phyloP scores from a whole-genome alignment of 2,113 vertebrate genomes.

The Heterotilapia buettikoferi region DNA sequence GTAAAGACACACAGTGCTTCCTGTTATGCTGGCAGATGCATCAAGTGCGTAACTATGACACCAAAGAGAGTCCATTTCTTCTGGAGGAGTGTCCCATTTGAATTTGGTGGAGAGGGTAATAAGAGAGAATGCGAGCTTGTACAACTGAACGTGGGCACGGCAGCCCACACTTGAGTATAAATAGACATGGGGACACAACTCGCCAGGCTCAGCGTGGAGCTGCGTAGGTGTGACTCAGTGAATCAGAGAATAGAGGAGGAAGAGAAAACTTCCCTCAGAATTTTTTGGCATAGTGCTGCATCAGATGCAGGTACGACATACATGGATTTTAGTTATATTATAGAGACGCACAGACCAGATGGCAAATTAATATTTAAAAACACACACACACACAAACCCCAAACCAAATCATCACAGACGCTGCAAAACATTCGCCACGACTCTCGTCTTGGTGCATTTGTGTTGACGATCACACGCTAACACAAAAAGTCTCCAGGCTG shows the following conservation, averaged over 20 bases:
- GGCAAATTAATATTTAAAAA: neutral
- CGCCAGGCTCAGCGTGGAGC: neutral
- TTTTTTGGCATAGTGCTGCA: neutral
- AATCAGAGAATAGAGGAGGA: constrained; percentile 23
- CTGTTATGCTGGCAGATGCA: neutral
- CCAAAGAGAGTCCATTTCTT: neutral
- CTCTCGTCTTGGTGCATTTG: neutral
- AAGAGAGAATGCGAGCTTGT: constrained; percentile 15
- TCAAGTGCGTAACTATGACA: neutral
- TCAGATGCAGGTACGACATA: neutral
- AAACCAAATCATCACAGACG: neutral
- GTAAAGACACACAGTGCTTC: constrained; percentile 14
- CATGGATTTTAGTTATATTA: neutral
- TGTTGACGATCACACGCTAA: neutral
- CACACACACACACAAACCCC: neutral
- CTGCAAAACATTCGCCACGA: neutral
- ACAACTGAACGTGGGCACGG: constrained; percentile 26
- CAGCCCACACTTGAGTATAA: constrained; percentile 49
- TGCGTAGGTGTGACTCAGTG: constrained; percentile 22
- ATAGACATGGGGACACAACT: constrained; percentile 47
- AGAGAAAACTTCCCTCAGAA: neutral
- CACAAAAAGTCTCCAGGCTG: neutral
- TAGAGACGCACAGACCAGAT: neutral
- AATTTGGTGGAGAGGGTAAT: neutral
- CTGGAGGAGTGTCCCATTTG: neutral